A percentile compares a stretch with the other conserved stretches of the same genome.
These are phyloP conservation scores for Agrilus cyanescens DNA, from an alignment of 2,888 invertebrate species.

Conservation along the genomic window DNA sequence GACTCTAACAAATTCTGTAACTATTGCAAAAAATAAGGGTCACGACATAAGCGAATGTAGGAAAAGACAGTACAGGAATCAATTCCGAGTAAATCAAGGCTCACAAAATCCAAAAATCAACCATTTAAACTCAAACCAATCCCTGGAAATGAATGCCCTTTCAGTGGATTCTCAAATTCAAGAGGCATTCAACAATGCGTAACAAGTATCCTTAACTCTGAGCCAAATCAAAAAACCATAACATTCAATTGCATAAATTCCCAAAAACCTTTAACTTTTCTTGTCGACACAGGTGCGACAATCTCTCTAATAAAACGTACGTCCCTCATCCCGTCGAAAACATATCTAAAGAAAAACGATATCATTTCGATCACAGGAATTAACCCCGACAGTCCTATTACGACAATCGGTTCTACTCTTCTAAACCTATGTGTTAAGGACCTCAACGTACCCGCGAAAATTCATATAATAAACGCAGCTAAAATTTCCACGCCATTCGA, in stretches of 20 bases:
- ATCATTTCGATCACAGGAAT: slow-evolving; percentile 3
- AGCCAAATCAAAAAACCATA: not conserved
- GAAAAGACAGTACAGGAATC: not conserved
- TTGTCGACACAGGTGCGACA: slow-evolving; percentile 9
- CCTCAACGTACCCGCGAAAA: slow-evolving; percentile 2
- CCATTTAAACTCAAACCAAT: slow-evolving; percentile 4
- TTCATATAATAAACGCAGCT: slow-evolving; percentile 4
- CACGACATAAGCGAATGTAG: slow-evolving; percentile 6
- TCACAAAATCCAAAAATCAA: not conserved
- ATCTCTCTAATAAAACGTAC: slow-evolving; percentile 6
- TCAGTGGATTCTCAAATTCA: not conserved
- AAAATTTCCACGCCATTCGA: slow-evolving; percentile 8
- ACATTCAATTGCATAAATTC: not conserved
- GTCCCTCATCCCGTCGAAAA: slow-evolving; percentile 1
- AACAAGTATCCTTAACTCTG: not conserved
- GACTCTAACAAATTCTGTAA: slow-evolving; percentile 7
- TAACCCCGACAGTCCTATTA: slow-evolving; percentile 2
- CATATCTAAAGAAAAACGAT: slow-evolving; percentile 2
- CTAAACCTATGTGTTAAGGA: slow-evolving; percentile 1
- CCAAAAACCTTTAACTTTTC: not conserved
- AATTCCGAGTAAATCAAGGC: not conserved
- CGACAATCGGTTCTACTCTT: slow-evolving; percentile 6
- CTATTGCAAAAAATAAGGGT: slow-evolving; percentile 9
- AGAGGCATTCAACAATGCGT: slow-evolving; percentile 3
- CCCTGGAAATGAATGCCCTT: slow-evolving; percentile 4